phyloP scores from a whole-genome alignment of 1,140 invertebrate species.

The Eufriesea mexicana region DNA sequence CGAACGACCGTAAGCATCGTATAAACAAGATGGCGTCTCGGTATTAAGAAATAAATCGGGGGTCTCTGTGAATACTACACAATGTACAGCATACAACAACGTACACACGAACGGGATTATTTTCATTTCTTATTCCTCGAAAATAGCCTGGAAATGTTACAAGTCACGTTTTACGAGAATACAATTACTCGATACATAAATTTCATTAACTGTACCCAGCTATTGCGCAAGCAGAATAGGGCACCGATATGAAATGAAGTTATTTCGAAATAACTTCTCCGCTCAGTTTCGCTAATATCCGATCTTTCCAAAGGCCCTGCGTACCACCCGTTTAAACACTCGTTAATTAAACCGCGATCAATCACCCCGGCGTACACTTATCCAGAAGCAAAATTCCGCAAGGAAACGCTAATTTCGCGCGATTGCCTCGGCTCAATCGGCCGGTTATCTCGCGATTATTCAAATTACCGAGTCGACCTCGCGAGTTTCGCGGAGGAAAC shows the following conservation, averaged over 20 bases:
- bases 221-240: no score
- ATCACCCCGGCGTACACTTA: background rate
- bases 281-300: background rate
- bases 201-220: no score
- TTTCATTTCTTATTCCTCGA: no score
- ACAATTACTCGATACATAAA: no score
- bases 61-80: no score
- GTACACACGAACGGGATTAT: no score
- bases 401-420: background rate
- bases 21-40: no score
- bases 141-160: no score
- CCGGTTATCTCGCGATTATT: constrained; percentile 31
- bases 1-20: no score
- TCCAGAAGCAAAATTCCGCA: background rate
- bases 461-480: background rate
- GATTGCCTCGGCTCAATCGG: background rate
- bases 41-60: no score
- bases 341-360: background rate
- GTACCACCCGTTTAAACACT: background rate
- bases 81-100: no score
- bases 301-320: background rate
- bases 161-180: no score
- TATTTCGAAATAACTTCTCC: background rate
- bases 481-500: constrained; percentile 12
- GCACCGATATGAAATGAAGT: background rate